Evolutionary conservation across 2,113 vertebrate species (phyloP).

Genomic region (Pogona vitticeps): DNA sequence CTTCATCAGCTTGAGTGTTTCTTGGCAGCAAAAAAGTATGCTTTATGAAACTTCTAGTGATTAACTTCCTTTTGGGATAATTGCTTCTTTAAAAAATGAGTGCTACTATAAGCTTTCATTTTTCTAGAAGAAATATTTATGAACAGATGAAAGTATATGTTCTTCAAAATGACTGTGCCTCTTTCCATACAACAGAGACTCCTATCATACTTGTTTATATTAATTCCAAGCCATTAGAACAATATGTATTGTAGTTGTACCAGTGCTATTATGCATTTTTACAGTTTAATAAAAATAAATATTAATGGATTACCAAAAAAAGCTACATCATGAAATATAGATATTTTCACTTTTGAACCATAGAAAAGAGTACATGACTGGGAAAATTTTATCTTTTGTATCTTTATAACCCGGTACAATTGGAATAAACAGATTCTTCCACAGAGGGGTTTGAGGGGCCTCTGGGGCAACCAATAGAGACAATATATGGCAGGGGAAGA

Average conservation of each 20-base stretch:
- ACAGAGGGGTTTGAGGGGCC: too few relatives aligned
- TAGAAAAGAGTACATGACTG: too few relatives aligned
- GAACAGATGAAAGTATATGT: background rate
- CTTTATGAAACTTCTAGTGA: background rate
- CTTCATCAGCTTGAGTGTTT: background rate
- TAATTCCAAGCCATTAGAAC: background rate
- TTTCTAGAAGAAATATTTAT: background rate
- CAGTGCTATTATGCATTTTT: background rate
- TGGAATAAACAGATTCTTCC: conserved; percentile 63
- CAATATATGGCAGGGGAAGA: too few relatives aligned
- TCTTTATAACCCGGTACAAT: conserved; percentile 53
- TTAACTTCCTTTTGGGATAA: background rate
- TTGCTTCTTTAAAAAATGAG: background rate
- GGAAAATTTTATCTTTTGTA: background rate
- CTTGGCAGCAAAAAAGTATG: background rate
- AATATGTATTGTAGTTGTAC: too few relatives aligned
- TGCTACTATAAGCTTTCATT: background rate
- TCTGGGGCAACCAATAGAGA: too few relatives aligned
- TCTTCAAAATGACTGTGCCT: background rate
- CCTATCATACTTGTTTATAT: background rate
- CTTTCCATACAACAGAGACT: background rate
- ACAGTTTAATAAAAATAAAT: conserved; percentile 17
- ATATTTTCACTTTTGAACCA: too few relatives aligned
- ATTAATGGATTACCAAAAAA: conserved; percentile 30
- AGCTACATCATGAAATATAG: background rate